Percentiles rank a stretch among this genome's conserved stretches.
Evolutionary conservation across 1,140 invertebrate genomes (phyloP).

Genomic region (Ceratina australensis): DNA sequence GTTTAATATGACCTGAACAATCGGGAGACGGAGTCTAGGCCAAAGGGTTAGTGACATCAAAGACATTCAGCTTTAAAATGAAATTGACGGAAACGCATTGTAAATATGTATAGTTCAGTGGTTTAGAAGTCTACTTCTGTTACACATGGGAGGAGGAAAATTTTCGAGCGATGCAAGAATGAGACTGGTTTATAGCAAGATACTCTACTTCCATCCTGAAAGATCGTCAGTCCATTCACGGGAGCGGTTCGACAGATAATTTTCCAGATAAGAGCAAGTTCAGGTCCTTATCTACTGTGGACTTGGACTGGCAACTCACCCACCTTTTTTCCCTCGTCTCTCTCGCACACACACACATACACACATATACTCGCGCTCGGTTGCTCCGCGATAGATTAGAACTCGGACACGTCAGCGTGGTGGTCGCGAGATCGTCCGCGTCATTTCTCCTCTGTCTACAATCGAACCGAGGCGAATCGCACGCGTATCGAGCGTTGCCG

Average conservation of each 20-base stretch:
- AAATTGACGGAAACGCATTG: too few relatives aligned
- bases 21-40: too few relatives aligned
- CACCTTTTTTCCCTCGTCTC: not conserved
- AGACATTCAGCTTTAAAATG: too few relatives aligned
- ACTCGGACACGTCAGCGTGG: conserved; percentile 54
- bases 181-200: not conserved
- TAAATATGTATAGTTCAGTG: too few relatives aligned
- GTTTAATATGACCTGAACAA: too few relatives aligned
- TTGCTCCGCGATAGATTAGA: conserved; percentile 50
- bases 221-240: conserved; percentile 13
- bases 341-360: too few relatives aligned
- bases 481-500: conserved; percentile 18
- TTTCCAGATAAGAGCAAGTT: conserved; percentile 18
- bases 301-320: conserved; percentile 39
- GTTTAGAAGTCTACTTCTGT: too few relatives aligned
- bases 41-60: too few relatives aligned
- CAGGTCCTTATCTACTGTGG: conserved; percentile 54
- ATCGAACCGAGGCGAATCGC: not conserved
- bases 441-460: not conserved
- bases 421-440: conserved; percentile 22
- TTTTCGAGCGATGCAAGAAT: not conserved
- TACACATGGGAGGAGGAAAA: too few relatives aligned
- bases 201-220: not conserved
- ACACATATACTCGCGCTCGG: not conserved
- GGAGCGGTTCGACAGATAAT: conserved; percentile 32